These are phyloP conservation scores for Oreochromis mossambicus DNA, from an alignment of 2,797 vertebrate genomes.

Conservation along the genomic window DNA sequence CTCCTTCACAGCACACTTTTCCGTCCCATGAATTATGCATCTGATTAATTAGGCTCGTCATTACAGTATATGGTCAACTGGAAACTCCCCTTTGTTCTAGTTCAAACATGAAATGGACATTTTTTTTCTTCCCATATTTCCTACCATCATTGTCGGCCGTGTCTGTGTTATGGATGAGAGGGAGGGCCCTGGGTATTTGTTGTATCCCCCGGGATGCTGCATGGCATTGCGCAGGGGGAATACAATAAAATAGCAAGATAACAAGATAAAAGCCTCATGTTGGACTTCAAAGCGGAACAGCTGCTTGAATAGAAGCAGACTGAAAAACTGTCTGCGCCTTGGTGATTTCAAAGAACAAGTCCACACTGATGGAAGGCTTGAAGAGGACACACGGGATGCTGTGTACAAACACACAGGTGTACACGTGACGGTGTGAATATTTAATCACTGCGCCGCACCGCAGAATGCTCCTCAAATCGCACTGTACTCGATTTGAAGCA, in stretches of 20 bases:
- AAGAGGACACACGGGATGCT: neutral
- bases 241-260: constrained; percentile 70
- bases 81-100: constrained; percentile 41
- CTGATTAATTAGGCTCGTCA: constrained; percentile 66
- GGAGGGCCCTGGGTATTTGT: constrained; percentile 48
- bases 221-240: constrained; percentile 42
- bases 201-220: constrained; percentile 49
- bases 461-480: neutral
- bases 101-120: constrained; percentile 51
- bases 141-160: constrained; percentile 19
- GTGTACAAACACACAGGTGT: neutral
- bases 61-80: constrained; percentile 55
- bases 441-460: neutral
- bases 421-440: neutral
- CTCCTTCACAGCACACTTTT: constrained; percentile 25
- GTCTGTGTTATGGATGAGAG: constrained; percentile 51
- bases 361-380: neutral
- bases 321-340: constrained; percentile 8
- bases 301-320: constrained; percentile 28
- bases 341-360: constrained; percentile 25
- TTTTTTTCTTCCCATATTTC: neutral
- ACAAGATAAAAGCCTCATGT: constrained; percentile 69
- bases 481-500: neutral
- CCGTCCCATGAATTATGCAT: constrained; percentile 66
- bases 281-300: constrained; percentile 63